Evolutionary conservation across 2,797 vertebrate species (phyloP).

Genomic region (Loriculus beryllinus): DNA sequence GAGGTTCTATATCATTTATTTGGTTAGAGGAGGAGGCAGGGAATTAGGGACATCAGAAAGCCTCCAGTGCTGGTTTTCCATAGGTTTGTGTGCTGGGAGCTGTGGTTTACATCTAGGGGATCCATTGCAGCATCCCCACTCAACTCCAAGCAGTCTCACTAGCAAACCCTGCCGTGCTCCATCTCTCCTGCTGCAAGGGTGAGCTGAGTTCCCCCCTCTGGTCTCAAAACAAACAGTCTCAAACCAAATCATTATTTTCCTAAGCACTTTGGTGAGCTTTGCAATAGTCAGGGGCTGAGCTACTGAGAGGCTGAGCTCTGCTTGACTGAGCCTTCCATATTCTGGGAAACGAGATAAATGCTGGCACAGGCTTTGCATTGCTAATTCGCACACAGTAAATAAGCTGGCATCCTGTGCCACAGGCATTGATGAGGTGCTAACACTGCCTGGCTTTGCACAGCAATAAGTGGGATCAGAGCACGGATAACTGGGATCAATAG

Average conservation of each 20-base stretch:
- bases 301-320: not conserved
- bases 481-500: not conserved
- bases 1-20: not conserved
- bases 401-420: not conserved
- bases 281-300: not conserved
- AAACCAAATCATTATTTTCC: not conserved
- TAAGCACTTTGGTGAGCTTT: not conserved
- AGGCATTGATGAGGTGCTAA: fast-evolving
- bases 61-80: not conserved
- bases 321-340: not conserved
- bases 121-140: not conserved
- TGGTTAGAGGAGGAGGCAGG: not conserved
- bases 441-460: not conserved
- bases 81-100: fast-evolving
- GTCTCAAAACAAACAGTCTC: not conserved
- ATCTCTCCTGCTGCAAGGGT: not conserved
- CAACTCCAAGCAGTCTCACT: not conserved
- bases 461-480: not conserved
- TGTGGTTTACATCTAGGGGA: not conserved
- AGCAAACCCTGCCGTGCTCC: not conserved
- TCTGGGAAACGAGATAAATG: not conserved
- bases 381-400: not conserved
- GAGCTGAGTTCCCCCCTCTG: not conserved
- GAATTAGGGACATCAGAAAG: not conserved
- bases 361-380: not conserved